Conservation (phyloP, 2,113 vertebrate species). For the Falco punctatus region DNA sequence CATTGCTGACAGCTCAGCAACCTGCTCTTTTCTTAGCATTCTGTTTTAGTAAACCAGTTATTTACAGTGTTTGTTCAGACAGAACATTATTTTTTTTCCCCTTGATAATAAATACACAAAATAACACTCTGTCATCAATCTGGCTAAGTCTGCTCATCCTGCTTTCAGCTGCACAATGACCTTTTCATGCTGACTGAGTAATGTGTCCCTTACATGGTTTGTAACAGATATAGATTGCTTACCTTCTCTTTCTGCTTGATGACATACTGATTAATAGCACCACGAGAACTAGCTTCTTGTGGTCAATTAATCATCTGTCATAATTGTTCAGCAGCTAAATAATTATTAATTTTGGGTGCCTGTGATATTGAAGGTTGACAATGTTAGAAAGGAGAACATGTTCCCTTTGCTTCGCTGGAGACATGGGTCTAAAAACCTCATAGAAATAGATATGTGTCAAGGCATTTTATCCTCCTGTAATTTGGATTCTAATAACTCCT, state of each 20-base stretch:
- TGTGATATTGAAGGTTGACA: slow-evolving; percentile 63
- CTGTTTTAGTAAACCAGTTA: background rate
- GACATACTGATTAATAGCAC: slow-evolving; percentile 75
- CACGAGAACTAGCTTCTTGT: slow-evolving; percentile 56
- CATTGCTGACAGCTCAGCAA: background rate
- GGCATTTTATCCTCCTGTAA: background rate
- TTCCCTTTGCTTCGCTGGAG: background rate
- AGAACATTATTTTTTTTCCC: background rate
- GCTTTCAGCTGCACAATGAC: slow-evolving; percentile 64
- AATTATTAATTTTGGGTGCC: slow-evolving; percentile 73
- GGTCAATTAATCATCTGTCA: slow-evolving; percentile 78
- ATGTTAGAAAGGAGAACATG: slow-evolving; percentile 37
- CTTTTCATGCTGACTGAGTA: slow-evolving; percentile 73
- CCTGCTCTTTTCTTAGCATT: background rate
- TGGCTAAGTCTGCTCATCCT: slow-evolving; percentile 39
- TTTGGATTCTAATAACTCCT: background rate
- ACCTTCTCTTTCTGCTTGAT: slow-evolving; percentile 49
- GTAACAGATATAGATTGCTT: slow-evolving; percentile 75
- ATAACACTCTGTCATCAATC: slow-evolving; percentile 66
- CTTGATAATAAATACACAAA: slow-evolving; percentile 59
- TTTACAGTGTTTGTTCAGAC: slow-evolving; percentile 19
- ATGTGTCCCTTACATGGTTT: slow-evolving; percentile 61
- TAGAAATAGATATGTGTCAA: background rate
- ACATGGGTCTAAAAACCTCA: background rate
- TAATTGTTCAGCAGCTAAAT: slow-evolving; percentile 76